Base-by-base conservation (phyloP, 1,140 invertebrate species). In the Drosophila pseudoobscura region DNA sequence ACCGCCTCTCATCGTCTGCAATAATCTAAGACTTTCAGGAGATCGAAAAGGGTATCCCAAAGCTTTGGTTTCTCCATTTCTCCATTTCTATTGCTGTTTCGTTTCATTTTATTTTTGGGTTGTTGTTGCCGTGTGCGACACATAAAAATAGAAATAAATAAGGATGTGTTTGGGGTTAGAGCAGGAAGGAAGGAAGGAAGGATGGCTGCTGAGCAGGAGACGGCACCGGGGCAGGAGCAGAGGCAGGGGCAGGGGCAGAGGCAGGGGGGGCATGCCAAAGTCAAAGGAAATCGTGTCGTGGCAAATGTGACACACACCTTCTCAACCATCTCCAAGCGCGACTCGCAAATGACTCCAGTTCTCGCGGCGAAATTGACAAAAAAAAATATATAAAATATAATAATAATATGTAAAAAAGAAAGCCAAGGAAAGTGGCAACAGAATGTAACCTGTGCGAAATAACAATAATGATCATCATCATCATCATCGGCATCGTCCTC, bases 131-230 rank as follows among this genome's bases (percentile, higher is more conserved):
- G 46, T 61, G 54, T 75, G 73, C 54, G 51, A 57, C 45, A 75
- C 68, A 80, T 85, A 80, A 80, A 83, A 85, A 84, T 85, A 80
- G 62, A 75, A 84, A 84, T 84, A 85, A 84, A 84, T 85, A 85
- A 76, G 80, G 56, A 44, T 66, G 46, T 52, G 43, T 50, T 13
- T 58, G 64, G 35, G 50, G 65, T 64, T 64, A 17, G 29, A 50
- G 35, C 17, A 11, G 50, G 20, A 9, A 39, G 35, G 35, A 39
- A 39, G 35, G 9, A 39, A 35, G 31, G 31, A 35, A 39, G 35
- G 11, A 39, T 13, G 35, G 35, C 13, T 39, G 35, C 35, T 13
- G 1, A 11, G 35, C 35, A 39, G 35, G 35, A 11, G 2, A 39
- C 35, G 13, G 35, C 5, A 26, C 24, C 2, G 22, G 5, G 3